Conservation (phyloP, 2,113 vertebrate species). For the Pogona vitticeps region DNA sequence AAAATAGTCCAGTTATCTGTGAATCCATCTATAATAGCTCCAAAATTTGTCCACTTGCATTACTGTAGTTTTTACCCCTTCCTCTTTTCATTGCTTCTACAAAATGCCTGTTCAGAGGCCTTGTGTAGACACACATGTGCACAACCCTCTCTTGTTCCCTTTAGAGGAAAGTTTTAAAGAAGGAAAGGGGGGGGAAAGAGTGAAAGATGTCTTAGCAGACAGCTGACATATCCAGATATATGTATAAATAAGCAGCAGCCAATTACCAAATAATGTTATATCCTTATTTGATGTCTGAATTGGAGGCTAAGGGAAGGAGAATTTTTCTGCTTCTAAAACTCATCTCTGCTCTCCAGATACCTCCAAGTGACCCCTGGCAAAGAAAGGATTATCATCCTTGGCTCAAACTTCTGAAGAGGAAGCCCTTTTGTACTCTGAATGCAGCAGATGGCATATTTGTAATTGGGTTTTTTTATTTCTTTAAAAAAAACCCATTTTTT, state of each 20-base stretch:
- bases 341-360: conserved; percentile 64
- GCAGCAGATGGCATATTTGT: conserved; percentile 69
- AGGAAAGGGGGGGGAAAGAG: conserved; percentile 44
- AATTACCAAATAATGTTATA: conserved; percentile 48
- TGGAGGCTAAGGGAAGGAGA: conserved; percentile 67
- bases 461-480: conserved; percentile 24
- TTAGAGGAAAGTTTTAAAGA: conserved; percentile 54
- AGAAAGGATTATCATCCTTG: conserved; percentile 71
- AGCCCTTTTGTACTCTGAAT: conserved; percentile 71
- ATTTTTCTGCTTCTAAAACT: conserved; percentile 61
- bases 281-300: conserved; percentile 68
- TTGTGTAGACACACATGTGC: background rate
- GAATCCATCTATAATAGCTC: background rate
- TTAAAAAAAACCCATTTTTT: conserved; percentile 50
- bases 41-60: background rate
- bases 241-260: conserved; percentile 42
- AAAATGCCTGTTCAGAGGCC: background rate
- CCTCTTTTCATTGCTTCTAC: background rate
- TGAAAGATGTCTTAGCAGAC: conserved; percentile 59
- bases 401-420: conserved; percentile 71
- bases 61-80: background rate
- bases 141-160: conserved; percentile 13
- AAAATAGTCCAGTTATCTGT: background rate
- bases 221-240: conserved; percentile 65
- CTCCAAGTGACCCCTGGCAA: conserved; percentile 68